Evolutionary conservation across 1,140 invertebrate species (phyloP), one percentile per base, ranked within the genome.

Genomic region (Campoletis sonorensis): DNA sequence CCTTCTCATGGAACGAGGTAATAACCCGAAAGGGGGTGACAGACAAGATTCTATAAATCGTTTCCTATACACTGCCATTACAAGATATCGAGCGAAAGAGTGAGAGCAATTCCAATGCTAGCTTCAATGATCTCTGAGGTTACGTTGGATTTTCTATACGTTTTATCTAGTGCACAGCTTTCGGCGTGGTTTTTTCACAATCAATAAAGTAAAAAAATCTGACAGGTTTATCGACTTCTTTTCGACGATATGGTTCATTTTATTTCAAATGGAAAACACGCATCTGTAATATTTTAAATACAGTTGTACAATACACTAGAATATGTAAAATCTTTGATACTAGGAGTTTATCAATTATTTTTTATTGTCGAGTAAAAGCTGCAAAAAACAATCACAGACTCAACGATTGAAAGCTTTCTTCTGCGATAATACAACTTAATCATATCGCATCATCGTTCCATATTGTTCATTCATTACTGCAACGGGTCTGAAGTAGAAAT

Each of bases 391-490:
- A 18, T 51, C 49, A 51, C 49, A 18, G 49, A 13, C 10, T 51
- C 49, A 18, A 16, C 2, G 49, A 51, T 51, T 51, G 1, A 79
- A 27, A 40, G 68, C 64, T 78, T 75, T 80, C 21, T 51, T 77
- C 67, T 30, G 30, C 23, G 37, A 79, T 27, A 13, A 13, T 37
- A 67, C 76, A 75, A 64, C 77, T 70, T 76, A 51, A 18, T 49
- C 33, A 40, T 33, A 23, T 61, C 37, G 45, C 37, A 45, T n/a
- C 67, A 33, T 26, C 30, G 76, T 67, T n/a, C n/a, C 40, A 79
- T 80, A 82, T 82, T 79, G 79, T 84, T 72, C 82, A 84, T 80
- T 82, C 82, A 81, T 78, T 84, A 84, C 80, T 82, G 68, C 83
- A 64, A 72, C 78, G 72, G 77, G 37, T 37, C 33, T 79, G 68